Conservation (phyloP, 92 coral and sea anemone genomes). For the Porites divaricata region DNA sequence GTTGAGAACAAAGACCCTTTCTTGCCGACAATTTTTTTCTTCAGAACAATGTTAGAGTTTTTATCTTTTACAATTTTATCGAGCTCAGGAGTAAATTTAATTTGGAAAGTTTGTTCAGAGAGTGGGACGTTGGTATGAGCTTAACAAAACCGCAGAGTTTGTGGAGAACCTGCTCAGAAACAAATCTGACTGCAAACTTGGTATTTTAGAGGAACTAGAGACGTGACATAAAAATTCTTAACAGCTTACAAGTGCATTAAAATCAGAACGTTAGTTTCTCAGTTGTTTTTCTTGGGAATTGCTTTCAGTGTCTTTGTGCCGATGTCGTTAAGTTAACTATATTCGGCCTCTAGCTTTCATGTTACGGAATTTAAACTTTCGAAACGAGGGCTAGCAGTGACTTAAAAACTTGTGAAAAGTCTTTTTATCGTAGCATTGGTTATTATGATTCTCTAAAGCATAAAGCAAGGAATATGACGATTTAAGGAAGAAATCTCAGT, state of each 20-base stretch:
- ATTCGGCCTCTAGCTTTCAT: not conserved
- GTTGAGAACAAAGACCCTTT: not conserved
- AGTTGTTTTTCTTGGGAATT: not conserved
- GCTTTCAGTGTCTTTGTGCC: not conserved
- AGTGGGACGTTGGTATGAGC: not conserved
- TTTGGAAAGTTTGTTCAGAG: no score
- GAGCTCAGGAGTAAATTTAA: not conserved
- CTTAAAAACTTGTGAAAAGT: not conserved
- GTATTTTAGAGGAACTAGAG: no score
- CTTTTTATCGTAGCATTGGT: no score
- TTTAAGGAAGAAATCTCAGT: not conserved
- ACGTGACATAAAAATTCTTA: no score
- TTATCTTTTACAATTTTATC: not conserved
- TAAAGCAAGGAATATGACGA: not conserved
- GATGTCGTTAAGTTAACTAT: no score
- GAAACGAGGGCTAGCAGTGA: not conserved
- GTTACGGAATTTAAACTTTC: not conserved
- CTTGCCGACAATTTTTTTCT: not conserved
- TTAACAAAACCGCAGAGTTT: not conserved
- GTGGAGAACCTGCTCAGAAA: not conserved
- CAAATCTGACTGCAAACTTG: no score
- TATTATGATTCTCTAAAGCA: not conserved
- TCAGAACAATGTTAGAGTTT: not conserved
- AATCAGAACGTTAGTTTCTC: no score
- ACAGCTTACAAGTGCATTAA: no score